Conservation (phyloP, 1,140 invertebrate species). For the Dinothrombium tinctorium region DNA sequence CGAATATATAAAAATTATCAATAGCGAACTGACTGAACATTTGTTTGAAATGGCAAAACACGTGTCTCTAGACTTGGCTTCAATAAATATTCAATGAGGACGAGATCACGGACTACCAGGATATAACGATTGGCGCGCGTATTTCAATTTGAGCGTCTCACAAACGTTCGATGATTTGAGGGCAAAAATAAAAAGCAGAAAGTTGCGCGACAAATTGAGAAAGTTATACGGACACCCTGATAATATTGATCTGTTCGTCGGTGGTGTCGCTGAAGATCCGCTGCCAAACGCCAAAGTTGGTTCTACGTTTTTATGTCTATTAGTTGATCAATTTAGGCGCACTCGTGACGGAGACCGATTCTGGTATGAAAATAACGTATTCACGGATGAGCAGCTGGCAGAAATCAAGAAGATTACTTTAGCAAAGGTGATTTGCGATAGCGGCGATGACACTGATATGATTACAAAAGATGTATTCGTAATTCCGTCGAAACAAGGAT, state of each 20-base stretch:
- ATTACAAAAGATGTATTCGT: neutral
- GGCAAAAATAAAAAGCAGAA: slow-evolving; percentile 43
- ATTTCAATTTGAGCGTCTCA: slow-evolving; percentile 44
- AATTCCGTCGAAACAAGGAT: no score
- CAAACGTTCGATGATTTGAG: slow-evolving; percentile 64
- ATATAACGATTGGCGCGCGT: slow-evolving; percentile 67
- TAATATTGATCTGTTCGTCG: slow-evolving; percentile 22
- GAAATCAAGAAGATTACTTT: slow-evolving; percentile 77
- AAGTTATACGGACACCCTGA: slow-evolving; percentile 61
- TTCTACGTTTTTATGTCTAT: slow-evolving; percentile 30
- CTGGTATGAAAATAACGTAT: slow-evolving; percentile 40
- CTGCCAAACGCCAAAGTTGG: slow-evolving; percentile 25
- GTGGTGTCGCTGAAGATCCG: slow-evolving; percentile 18
- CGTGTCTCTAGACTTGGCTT: slow-evolving; percentile 33
- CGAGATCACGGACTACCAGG: slow-evolving; percentile 72
- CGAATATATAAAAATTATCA: no score
- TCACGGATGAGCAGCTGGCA: slow-evolving; percentile 47
- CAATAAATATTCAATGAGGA: slow-evolving; percentile 36
- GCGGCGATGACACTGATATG: slow-evolving; percentile 50
- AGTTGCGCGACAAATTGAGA: slow-evolving; percentile 48
- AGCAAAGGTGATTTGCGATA: slow-evolving; percentile 72
- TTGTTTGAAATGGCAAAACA: slow-evolving; percentile 33
- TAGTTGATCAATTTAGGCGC: slow-evolving; percentile 28
- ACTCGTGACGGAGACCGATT: slow-evolving; percentile 32
- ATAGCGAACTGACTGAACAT: slow-evolving; percentile 82